Evolutionary conservation across 2,113 vertebrate species (phyloP).

Genomic region (Mormoops blainvillei): DNA sequence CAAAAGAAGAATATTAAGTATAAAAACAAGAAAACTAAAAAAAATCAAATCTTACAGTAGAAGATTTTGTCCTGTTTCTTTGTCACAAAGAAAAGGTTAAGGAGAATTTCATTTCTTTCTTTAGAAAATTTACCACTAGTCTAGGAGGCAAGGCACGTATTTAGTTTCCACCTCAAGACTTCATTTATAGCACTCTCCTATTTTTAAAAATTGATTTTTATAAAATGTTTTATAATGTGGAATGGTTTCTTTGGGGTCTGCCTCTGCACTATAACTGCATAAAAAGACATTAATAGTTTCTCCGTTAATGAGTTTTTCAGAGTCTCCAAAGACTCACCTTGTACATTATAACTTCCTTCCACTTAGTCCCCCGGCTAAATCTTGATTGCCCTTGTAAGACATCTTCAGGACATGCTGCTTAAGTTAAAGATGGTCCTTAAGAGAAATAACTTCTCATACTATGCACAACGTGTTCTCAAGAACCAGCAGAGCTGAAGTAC

Average conservation of each 20-base stretch:
- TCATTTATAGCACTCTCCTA: slow-evolving; percentile 59
- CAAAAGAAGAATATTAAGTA: slow-evolving; percentile 27
- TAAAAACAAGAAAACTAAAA: background rate
- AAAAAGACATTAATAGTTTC: slow-evolving; percentile 74
- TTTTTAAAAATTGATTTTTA: slow-evolving; percentile 79
- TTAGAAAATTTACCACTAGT: background rate
- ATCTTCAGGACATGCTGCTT: slow-evolving; percentile 65
- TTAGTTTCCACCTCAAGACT: slow-evolving; percentile 25
- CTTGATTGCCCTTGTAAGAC: slow-evolving; percentile 68
- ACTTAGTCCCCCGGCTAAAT: slow-evolving; percentile 55
- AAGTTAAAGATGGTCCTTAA: slow-evolving; percentile 36
- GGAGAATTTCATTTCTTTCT: slow-evolving; percentile 42
- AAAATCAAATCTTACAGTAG: background rate
- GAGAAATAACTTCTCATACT: slow-evolving; percentile 23
- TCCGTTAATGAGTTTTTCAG: slow-evolving; percentile 76
- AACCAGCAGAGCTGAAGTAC: background rate
- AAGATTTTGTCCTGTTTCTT: slow-evolving; percentile 45
- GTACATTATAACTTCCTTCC: slow-evolving; percentile 57
- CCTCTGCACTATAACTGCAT: slow-evolving; percentile 52
- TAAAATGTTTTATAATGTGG: slow-evolving; percentile 79
- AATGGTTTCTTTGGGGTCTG: slow-evolving; percentile 65
- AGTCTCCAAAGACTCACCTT: slow-evolving; percentile 71
- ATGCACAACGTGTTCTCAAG: background rate
- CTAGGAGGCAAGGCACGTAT: slow-evolving; percentile 18
- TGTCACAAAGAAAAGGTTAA: slow-evolving; percentile 10